Percentiles rank a stretch among this genome's conserved stretches.
phyloP scores from a whole-genome alignment of 2,797 vertebrate species.

The Miichthys miiuy region DNA sequence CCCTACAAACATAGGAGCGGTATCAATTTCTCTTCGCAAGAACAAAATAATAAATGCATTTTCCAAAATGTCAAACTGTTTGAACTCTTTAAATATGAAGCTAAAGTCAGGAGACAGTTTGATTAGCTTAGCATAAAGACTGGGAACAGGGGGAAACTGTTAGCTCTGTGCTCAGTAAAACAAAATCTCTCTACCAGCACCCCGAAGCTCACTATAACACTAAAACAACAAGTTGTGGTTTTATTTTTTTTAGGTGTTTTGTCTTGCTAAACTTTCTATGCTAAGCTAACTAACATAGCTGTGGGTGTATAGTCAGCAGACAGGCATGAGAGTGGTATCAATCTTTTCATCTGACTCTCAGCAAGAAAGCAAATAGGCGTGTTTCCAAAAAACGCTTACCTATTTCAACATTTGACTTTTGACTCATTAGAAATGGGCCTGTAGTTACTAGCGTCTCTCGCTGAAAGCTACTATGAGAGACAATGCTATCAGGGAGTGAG shows the following conservation, averaged over 20 bases:
- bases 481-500: constrained; percentile 32
- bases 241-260: neutral
- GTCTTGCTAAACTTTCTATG: neutral
- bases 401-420: constrained; percentile 5
- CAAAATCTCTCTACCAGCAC: neutral
- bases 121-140: neutral
- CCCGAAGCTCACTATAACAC: neutral
- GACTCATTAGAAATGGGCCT: neutral
- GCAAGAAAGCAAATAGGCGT: neutral
- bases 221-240: neutral
- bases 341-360: neutral
- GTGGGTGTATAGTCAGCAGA: neutral
- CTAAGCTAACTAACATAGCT: neutral
- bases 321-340: neutral
- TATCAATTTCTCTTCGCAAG: too few relatives aligned
- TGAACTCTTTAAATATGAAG: neutral
- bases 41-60: too few relatives aligned
- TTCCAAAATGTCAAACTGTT: neutral
- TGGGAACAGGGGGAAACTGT: neutral
- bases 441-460: neutral
- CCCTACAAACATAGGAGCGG: too few relatives aligned
- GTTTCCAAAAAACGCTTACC: neutral
- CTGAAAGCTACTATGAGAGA: constrained; percentile 34
- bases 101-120: neutral
- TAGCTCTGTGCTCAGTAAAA: neutral